phyloP scores from a whole-genome alignment of 2,797 vertebrate genomes.

The Ambastaia sidthimunki region DNA sequence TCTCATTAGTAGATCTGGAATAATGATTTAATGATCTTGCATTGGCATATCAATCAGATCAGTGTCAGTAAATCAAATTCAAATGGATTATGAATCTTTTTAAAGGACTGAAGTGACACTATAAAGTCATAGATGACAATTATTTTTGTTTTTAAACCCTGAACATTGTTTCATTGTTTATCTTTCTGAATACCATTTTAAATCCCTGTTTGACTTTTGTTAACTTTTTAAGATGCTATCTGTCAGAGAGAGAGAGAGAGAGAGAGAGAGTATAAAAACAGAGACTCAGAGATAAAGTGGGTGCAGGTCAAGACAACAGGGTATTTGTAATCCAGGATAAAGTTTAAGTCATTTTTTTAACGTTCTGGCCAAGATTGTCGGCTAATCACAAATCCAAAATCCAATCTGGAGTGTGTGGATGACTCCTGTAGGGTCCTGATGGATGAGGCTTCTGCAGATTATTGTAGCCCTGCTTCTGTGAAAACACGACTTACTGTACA shows the following conservation, averaged over 20 bases:
- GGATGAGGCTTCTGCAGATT: constrained; percentile 52
- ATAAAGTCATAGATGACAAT: background rate
- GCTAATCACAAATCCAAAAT: constrained; percentile 50
- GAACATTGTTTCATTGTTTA: constrained; percentile 11
- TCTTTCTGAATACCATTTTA: constrained; percentile 22
- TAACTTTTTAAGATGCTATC: constrained; percentile 10
- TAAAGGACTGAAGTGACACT: background rate
- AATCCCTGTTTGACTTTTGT: constrained; percentile 12
- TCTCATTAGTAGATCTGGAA: constrained; percentile 22
- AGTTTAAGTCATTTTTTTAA: constrained; percentile 31
- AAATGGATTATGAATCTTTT: constrained; percentile 15
- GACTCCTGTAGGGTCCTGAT: constrained; percentile 47
- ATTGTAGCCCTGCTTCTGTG: constrained; percentile 40
- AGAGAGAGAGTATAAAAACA: background rate
- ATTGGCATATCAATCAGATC: constrained; percentile 26
- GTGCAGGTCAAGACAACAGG: background rate
- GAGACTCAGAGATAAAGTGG: background rate
- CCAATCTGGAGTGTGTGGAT: constrained; percentile 52
- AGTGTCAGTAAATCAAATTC: constrained; percentile 33
- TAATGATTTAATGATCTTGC: constrained; percentile 18
- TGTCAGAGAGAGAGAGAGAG: background rate
- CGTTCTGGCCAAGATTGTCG: constrained; percentile 33
- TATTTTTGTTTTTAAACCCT: background rate
- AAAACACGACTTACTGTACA: constrained; percentile 27
- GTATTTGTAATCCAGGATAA: constrained; percentile 40